Percentiles rank a stretch among this genome's conserved stretches.
These are phyloP conservation scores for Mionectes olivaceus DNA, from an alignment of 2,797 vertebrate genomes.

Conservation along the genomic window DNA sequence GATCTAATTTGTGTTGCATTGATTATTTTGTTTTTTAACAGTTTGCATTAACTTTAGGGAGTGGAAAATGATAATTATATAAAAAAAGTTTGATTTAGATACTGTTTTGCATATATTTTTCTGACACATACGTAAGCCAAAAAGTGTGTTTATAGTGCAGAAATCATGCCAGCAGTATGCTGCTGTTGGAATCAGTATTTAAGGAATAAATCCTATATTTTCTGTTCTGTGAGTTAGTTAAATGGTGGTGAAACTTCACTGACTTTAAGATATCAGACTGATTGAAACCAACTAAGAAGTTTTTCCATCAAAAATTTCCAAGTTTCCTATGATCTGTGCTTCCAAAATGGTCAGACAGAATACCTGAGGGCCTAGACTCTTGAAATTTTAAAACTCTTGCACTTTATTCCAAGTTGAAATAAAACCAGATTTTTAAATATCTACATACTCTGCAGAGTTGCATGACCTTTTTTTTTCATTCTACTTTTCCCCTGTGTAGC, in stretches of 20 bases:
- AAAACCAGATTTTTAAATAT: conserved; percentile 13
- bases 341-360: neutral
- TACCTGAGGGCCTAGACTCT: neutral
- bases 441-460: neutral
- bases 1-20: neutral
- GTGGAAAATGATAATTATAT: neutral
- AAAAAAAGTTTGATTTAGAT: neutral
- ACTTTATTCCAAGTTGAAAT: neutral
- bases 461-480: neutral
- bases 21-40: neutral
- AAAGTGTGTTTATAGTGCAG: neutral
- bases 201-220: neutral
- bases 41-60: neutral
- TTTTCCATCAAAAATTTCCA: neutral
- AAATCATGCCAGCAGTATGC: neutral
- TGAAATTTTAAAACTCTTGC: neutral
- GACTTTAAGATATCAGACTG: neutral
- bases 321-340: neutral
- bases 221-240: neutral
- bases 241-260: neutral
- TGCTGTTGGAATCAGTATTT: neutral
- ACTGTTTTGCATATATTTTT: neutral
- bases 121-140: neutral
- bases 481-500: neutral
- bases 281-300: neutral